Base-by-base conservation (phyloP, 2,797 vertebrate genomes). In the Discoglossus pictus region DNA sequence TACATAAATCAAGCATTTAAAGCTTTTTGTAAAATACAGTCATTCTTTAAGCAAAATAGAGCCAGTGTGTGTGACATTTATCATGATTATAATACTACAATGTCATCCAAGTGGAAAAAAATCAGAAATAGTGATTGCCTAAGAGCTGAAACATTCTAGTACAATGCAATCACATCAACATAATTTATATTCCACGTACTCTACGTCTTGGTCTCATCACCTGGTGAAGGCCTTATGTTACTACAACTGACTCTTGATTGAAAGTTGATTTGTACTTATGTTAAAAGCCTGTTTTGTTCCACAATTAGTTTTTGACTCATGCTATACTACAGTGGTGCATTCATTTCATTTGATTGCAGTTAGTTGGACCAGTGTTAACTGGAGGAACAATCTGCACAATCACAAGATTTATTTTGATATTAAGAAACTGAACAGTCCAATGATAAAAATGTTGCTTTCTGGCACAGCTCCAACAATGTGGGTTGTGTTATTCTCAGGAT, bases 241-340 rank as follows among this genome's bases (percentile, higher is more conserved):
- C 27, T 4, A 31, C 4, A 8, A 31, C 27, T 31, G 8, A 20
- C 38, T 36, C 34, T 16, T 42, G 34, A 67, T 43, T 51, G 44
- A 59, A 35, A 42, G 40, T 35, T 59, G 54, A 67, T 51, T 67
- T 43, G 12, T 36, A 59, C 36, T 50, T 38, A 67, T 9, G 27
- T 13, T 23, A 40, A 59, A 20, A 40, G 20, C 54, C 42, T 42
- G 9, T 36, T 47, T 36, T 21, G 12, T 60, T 48, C 21, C 17
- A 11, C n/a, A 27, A 47, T 4, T 16, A 36, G 24, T 34, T 47
- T 55, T 44, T 40, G n/a, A 50, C 15, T 47, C 31, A 39, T 56
- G 46, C 52, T 55, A 46, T 31, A 42, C 40, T 12, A 21, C 4
- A 43, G 15, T 7, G 7, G 54, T 35, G 18, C 8, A 25, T 58